Evolutionary conservation across 1,140 invertebrate genomes (phyloP), one percentile per base, ranked within the genome.

Genomic region (Helicoverpa zea): DNA sequence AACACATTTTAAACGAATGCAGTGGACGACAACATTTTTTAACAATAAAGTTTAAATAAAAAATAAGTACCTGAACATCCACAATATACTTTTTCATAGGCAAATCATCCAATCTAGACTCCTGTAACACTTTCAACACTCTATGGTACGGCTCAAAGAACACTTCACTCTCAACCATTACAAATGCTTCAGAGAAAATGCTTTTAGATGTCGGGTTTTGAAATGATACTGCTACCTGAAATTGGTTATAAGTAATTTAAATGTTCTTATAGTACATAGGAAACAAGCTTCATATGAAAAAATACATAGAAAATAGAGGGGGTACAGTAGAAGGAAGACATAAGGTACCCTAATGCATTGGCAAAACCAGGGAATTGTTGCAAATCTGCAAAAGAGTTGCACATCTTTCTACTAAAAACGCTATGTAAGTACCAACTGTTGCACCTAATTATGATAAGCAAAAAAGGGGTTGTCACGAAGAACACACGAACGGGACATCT

Each of bases 91-190:
- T 95, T 58, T 95, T 92, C 96, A 97, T 96, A 0, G 97, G 96
- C 84, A 97, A 96, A 4, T 94, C 88, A 68, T 95, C 91, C 52
- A 96, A 91, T 30, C 77, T 88, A 29, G 83, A 90, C 3, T 91
- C 90, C 82, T 97, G 95, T 9, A 97, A 84, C 12, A 96, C 96
- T 75, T 95, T 96, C 56, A 97, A 89, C 0, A 97, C 96, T 79
- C 96, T 95, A 64, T 96, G 95, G 86, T 97, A 97, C 0, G 97
- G 96, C 86, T 97, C 97, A 88, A 97, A 97, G 85, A 96, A 97
- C 2, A 96, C 96, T 68, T 96, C 96, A 80, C 96, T 96, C 86
- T 97, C 96, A 9, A 97, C 94, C 97, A 97, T 97, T 0, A 96
- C 54, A 30, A 84, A 93, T 13, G 83, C 16, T 75, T 90, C 77